A percentile compares a stretch with the other conserved stretches of the same genome.
phyloP scores from a whole-genome alignment of 2,113 vertebrate genomes.

The Enhydra lutris region DNA sequence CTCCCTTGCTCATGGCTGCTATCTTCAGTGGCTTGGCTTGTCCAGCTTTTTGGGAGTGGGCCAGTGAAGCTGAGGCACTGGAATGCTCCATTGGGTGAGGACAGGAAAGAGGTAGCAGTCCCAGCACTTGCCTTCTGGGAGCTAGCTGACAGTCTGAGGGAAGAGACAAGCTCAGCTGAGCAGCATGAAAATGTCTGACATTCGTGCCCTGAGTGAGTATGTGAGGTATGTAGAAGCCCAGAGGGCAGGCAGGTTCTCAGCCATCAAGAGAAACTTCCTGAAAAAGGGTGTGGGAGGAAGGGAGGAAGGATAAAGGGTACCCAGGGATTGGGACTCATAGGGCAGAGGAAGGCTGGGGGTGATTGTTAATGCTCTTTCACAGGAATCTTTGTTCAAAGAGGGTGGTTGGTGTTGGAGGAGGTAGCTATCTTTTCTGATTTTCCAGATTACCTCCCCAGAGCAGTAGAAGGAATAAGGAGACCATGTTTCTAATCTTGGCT shows the following conservation, averaged over 20 bases:
- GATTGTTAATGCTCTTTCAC: neutral
- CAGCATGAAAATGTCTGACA: neutral
- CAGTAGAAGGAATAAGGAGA: neutral
- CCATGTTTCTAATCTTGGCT: constrained; percentile 1
- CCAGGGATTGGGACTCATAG: neutral
- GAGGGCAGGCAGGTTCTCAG: neutral
- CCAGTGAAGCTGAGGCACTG: neutral
- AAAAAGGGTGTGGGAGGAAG: neutral
- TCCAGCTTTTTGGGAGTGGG: neutral
- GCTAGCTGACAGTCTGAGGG: constrained; percentile 30
- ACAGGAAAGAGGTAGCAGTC: constrained; percentile 46
- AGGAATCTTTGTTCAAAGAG: constrained; percentile 4
- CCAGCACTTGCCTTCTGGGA: neutral
- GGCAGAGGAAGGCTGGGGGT: neutral
- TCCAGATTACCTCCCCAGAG: neutral
- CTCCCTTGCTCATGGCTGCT: constrained; percentile 24
- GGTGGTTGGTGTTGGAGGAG: neutral
- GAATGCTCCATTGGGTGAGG: neutral
- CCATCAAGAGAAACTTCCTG: neutral
- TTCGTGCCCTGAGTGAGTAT: constrained; percentile 36
- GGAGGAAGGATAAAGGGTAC: neutral
- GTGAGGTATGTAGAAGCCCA: neutral
- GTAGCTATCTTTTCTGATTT: constrained; percentile 27
- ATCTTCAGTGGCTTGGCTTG: neutral
- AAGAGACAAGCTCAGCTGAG: neutral